Conservation (phyloP, 2,888 invertebrate genomes). For the Trissolcus brochymenae region DNA sequence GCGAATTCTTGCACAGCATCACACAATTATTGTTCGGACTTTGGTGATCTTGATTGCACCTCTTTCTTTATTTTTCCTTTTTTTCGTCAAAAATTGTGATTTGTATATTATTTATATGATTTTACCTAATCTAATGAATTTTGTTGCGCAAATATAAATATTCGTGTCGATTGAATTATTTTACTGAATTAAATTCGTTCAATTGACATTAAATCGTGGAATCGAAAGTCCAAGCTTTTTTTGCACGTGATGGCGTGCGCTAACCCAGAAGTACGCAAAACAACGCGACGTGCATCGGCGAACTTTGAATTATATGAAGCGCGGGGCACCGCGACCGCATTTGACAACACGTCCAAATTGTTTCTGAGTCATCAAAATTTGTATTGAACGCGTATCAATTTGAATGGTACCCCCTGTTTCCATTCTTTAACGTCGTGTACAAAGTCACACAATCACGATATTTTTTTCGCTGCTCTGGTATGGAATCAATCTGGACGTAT, state of each 20-base stretch:
- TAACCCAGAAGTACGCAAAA: background rate
- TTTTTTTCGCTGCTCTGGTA: background rate
- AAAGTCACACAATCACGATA: slow-evolving; percentile 15
- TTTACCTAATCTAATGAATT: background rate
- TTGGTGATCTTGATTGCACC: background rate
- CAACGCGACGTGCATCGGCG: slow-evolving; percentile 48
- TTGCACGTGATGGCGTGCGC: slow-evolving; percentile 59
- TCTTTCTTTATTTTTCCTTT: background rate
- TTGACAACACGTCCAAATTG: slow-evolving; percentile 55
- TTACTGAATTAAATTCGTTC: too few relatives aligned
- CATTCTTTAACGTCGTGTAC: slow-evolving; percentile 15
- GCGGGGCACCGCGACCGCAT: slow-evolving; percentile 55
- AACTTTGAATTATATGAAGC: slow-evolving; percentile 56
- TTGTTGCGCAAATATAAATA: background rate
- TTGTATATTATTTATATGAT: background rate
- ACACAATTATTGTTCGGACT: slow-evolving; percentile 27
- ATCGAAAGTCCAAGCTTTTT: slow-evolving; percentile 64
- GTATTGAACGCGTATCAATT: background rate
- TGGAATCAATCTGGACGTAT: slow-evolving; percentile 45
- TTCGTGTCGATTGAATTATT: background rate
- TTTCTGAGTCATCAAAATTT: slow-evolving; percentile 11
- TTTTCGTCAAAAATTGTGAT: background rate
- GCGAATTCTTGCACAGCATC: slow-evolving; percentile 54
- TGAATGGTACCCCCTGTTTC: background rate
- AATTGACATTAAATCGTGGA: too few relatives aligned